Evolutionary conservation across 2,888 invertebrate species (phyloP).

Genomic region (Drosophila eohydei): DNA sequence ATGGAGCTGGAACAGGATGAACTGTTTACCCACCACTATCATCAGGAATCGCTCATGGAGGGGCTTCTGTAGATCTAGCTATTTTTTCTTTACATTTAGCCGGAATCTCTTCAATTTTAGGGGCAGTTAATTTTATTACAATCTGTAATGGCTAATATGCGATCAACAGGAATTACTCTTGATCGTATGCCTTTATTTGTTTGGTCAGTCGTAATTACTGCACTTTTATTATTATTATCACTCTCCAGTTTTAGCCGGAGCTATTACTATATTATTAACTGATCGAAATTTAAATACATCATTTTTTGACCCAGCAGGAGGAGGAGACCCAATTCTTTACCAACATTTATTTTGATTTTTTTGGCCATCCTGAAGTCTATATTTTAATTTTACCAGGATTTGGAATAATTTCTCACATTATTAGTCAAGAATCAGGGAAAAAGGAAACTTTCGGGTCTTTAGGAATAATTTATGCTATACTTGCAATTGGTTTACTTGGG

Average conservation of each 20-base stretch:
- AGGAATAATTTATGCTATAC: too few relatives aligned
- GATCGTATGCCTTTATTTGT: constrained; percentile 90
- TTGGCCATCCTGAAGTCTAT: constrained; percentile 94
- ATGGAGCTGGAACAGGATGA: constrained; percentile 91
- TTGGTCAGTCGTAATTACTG: constrained; percentile 90
- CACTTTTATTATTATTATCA: constrained; percentile 88
- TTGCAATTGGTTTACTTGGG: too few relatives aligned
- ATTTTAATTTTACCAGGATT: too few relatives aligned
- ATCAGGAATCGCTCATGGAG: constrained; percentile 87
- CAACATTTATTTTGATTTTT: constrained; percentile 96
- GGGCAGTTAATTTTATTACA: constrained; percentile 92
- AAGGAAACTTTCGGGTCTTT: too few relatives aligned
- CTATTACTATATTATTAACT: constrained; percentile 88
- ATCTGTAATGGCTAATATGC: constrained; percentile 91
- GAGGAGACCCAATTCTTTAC: constrained; percentile 92
- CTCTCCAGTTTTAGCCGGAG: constrained; percentile 92
- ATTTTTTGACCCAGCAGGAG: constrained; percentile 92
- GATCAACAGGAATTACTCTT: constrained; percentile 87
- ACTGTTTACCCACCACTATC: constrained; percentile 87
- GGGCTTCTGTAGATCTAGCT: constrained; percentile 90
- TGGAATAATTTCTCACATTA: too few relatives aligned
- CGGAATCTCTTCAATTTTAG: constrained; percentile 90
- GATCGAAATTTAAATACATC: constrained; percentile 93
- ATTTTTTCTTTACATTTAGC: constrained; percentile 92
- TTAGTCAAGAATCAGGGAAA: too few relatives aligned